Conservation (phyloP, 2,888 invertebrate genomes). For the Dendrolimus pini region DNA sequence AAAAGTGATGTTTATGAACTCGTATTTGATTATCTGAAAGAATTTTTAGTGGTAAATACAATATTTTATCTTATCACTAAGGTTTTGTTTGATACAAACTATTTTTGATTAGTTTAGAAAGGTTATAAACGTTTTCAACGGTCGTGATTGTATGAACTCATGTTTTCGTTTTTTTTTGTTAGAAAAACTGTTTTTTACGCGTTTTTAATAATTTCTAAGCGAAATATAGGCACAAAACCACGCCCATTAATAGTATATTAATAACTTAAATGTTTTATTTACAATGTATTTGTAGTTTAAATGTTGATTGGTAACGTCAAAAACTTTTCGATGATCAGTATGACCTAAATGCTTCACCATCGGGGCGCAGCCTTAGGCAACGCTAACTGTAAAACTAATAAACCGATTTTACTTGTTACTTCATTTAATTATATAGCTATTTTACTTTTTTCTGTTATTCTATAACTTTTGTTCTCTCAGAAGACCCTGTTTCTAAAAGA, state of each 20-base stretch:
- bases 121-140: constrained; percentile 51
- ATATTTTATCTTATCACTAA: constrained; percentile 54
- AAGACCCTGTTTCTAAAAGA: no score
- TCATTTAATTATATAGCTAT: constrained; percentile 2
- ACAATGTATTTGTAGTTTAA: background rate
- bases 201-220: background rate
- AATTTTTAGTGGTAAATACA: constrained; percentile 63
- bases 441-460: background rate
- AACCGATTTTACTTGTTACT: constrained; percentile 5
- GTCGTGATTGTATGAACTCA: constrained; percentile 31
- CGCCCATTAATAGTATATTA: constrained; percentile 18
- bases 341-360: constrained; percentile 38
- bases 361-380: constrained; percentile 20
- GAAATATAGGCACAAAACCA: background rate
- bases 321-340: constrained; percentile 15
- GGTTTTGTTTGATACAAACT: constrained; percentile 36
- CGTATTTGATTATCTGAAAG: constrained; percentile 54
- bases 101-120: constrained; percentile 40
- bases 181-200: constrained; percentile 30
- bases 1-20: constrained; percentile 65
- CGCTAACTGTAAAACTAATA: constrained; percentile 23
- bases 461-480: no score
- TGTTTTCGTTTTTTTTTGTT: constrained; percentile 60
- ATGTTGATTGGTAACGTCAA: constrained; percentile 1
- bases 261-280: constrained; percentile 11